A percentile compares a stretch with the other conserved stretches of the same genome.
Evolutionary conservation across 2,797 vertebrate genomes (phyloP).

Genomic region (Trachops cirrhosus): DNA sequence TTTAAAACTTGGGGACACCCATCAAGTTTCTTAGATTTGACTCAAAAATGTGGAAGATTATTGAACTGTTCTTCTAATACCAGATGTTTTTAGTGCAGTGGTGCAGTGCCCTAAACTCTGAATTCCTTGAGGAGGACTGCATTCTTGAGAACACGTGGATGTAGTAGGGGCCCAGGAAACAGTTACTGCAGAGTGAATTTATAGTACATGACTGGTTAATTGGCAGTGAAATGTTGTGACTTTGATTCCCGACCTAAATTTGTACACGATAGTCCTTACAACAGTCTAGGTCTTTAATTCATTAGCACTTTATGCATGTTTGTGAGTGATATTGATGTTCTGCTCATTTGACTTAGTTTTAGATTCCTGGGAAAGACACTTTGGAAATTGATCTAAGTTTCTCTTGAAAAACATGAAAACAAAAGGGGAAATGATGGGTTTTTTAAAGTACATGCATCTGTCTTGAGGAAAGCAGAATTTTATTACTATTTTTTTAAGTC

Average conservation of each 20-base stretch:
- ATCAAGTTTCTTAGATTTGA: constrained; percentile 33
- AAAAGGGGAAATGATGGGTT: neutral
- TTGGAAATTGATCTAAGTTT: neutral
- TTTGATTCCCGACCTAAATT: neutral
- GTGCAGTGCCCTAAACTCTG: neutral
- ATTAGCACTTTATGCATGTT: neutral
- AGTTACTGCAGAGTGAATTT: neutral
- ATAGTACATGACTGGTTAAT: neutral
- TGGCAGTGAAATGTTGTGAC: neutral
- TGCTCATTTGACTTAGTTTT: neutral
- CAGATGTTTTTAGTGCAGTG: neutral
- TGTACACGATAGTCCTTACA: neutral
- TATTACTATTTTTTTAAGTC: constrained; percentile 5
- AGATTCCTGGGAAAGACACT: constrained; percentile 6
- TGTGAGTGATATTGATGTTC: neutral
- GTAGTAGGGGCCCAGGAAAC: neutral
- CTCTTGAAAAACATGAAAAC: neutral
- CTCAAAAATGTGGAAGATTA: neutral
- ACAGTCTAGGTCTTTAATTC: neutral
- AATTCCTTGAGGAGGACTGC: neutral
- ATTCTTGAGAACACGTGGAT: neutral
- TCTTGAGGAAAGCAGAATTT: neutral
- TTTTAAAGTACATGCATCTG: neutral
- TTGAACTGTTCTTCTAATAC: neutral
- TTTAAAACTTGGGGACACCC: constrained; percentile 37